Evolutionary conservation across 1,140 invertebrate genomes (phyloP), one percentile per base, ranked within the genome.

Genomic region (Drosophila albomicans): DNA sequence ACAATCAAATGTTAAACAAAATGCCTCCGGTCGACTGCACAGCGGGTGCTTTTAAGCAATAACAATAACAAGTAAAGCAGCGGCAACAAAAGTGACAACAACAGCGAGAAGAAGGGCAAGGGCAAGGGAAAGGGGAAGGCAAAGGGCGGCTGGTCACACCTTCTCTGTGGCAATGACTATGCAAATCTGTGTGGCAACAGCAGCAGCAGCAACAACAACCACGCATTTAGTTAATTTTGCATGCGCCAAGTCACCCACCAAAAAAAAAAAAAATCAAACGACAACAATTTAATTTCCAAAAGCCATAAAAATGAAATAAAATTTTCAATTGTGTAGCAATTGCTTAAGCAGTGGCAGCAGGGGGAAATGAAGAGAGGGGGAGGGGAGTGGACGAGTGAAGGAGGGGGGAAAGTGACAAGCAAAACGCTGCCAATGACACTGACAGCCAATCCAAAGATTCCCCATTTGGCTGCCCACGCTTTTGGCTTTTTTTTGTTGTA

Each of bases 291-390:
- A 87, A 87, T 87, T 87, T 78, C 69, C 84, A 79, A 80, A 86
- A 82, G 82, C 84, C 84, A 87, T 87, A 87, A 87, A 87, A 87
- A 75, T 79, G 79, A 82, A 88, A 87, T 82, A 82, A 82, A 88
- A 87, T 81, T 73, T 82, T 82, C 82, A 86, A 86, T 85, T 85
- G 82, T 79, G 38, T 66, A 52, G 79, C 79, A 51, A 72, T 65
- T 82, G 28, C n/a, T 77, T 74, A 69, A 32, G 30, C 30, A 7
- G 68, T 13, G 45, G 16, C 30, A 38, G 43, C 8, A n/a, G 30
- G 20, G 7, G 6, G 16, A 25, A 25, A 25, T 25, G 20, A 25
- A 25, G 15, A 3, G n/a, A 10, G 10, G 11, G 2, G 1, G 1
- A 4, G 20, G 1, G 20, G 4, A 46, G 46, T 25, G 20, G 20